phyloP scores from a whole-genome alignment of 2,113 vertebrate species.

The Phylloscopus trochilus region DNA sequence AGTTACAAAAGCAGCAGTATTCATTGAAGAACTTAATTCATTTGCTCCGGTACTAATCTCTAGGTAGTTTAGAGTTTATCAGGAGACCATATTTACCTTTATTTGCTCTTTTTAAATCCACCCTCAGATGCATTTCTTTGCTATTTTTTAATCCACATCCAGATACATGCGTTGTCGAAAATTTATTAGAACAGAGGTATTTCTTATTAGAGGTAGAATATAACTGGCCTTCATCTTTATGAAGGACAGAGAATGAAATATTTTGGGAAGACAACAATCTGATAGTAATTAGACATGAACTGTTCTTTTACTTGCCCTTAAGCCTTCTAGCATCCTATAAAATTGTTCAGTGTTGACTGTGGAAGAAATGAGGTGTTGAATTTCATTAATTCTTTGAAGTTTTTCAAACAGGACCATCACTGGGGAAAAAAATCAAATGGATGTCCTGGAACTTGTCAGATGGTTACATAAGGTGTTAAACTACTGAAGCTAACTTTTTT shows the following conservation, averaged over 20 bases:
- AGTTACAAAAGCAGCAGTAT: background rate
- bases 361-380: background rate
- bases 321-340: background rate
- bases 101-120: background rate
- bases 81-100: background rate
- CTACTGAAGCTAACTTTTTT: background rate
- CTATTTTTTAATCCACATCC: background rate
- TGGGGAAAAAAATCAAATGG: background rate
- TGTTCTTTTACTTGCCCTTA: background rate
- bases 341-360: background rate
- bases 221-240: background rate
- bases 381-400: background rate
- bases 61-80: background rate
- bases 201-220: background rate
- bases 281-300: background rate
- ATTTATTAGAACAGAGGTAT: background rate
- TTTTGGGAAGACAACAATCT: background rate
- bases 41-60: background rate
- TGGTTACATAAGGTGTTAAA: background rate
- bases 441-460: background rate
- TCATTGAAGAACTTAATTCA: background rate
- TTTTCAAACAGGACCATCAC: background rate
- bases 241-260: background rate
- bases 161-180: background rate
- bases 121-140: background rate